Conservation (phyloP, 2,888 invertebrate species). For the Phlogophora meticulosa region DNA sequence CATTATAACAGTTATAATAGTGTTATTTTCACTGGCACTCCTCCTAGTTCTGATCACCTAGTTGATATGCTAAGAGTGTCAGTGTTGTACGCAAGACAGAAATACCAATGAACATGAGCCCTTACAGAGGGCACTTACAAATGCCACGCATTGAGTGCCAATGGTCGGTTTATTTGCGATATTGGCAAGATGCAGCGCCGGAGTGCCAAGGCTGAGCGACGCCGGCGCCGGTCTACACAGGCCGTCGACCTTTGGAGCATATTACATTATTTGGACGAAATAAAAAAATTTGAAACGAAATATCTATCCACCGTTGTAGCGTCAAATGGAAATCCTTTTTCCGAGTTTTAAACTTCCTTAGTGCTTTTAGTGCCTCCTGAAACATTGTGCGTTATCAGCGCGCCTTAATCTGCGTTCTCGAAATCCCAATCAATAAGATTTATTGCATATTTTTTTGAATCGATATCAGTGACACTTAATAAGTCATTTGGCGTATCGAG, state of each 20-base stretch:
- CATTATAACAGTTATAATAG: slow-evolving; percentile 58
- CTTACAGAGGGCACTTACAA: slow-evolving; percentile 81
- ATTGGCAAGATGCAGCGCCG: slow-evolving; percentile 83
- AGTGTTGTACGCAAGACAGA: slow-evolving; percentile 72
- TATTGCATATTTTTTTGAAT: slow-evolving; percentile 53
- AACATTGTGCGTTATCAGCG: slow-evolving; percentile 42
- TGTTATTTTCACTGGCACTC: slow-evolving; percentile 60
- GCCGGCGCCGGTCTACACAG: slow-evolving; percentile 80
- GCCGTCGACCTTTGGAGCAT: slow-evolving; percentile 81
- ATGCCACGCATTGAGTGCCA: slow-evolving; percentile 87
- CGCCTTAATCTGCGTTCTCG: slow-evolving; percentile 50
- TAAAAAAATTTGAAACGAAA: slow-evolving; percentile 13
- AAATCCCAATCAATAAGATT: slow-evolving; percentile 56
- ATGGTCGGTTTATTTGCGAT: slow-evolving; percentile 89
- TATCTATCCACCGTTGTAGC: slow-evolving; percentile 2
- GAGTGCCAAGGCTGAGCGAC: slow-evolving; percentile 84
- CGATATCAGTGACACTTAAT: slow-evolving; percentile 64
- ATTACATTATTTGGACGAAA: slow-evolving; percentile 42
- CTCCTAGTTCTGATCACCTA: slow-evolving; percentile 63
- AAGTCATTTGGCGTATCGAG: slow-evolving; percentile 72
- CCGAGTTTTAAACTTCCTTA: neutral
- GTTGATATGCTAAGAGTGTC: slow-evolving; percentile 71
- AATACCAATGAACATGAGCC: slow-evolving; percentile 76
- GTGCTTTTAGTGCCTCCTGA: neutral
- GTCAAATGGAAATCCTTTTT: neutral